These are phyloP conservation scores for Trypoxylon attenuatum DNA, from an alignment of 2,888 invertebrate species.

Conservation along the genomic window DNA sequence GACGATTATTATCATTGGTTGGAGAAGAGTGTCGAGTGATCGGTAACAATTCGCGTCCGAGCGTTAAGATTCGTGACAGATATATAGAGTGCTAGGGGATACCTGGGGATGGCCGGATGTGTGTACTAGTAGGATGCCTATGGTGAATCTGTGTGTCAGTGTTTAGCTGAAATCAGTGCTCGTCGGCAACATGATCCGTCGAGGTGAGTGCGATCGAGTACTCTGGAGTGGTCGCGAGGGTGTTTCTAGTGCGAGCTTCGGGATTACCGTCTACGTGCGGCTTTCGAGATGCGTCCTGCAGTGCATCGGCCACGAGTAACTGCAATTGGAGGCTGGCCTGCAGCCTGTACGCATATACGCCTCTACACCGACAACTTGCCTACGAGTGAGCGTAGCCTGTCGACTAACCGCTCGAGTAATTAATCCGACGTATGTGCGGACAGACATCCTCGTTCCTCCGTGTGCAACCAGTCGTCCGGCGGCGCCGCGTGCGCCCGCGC, in stretches of 20 bases:
- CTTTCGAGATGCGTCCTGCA: conserved; percentile 51
- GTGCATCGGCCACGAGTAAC: conserved; percentile 52
- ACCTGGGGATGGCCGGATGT: not conserved
- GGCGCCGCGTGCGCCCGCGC: conserved; percentile 18
- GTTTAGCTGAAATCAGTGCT: conserved; percentile 54
- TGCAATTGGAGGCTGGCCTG: conserved; percentile 43
- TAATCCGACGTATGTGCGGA: conserved; percentile 53
- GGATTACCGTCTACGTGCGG: conserved; percentile 45
- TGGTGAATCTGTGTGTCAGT: conserved; percentile 42
- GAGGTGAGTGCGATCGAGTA: conserved; percentile 56
- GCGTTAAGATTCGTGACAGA: not conserved
- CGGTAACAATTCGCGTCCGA: too few relatives aligned
- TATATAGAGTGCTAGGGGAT: not conserved
- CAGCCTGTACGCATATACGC: conserved; percentile 3
- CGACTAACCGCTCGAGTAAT: conserved; percentile 48
- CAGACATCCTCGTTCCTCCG: conserved; percentile 29
- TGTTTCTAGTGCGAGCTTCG: conserved; percentile 49
- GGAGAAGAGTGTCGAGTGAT: too few relatives aligned
- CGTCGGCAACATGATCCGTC: conserved; percentile 54
- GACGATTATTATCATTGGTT: too few relatives aligned
- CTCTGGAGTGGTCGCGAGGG: conserved; percentile 51
- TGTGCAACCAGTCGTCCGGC: conserved; percentile 35
- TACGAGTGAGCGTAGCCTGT: conserved; percentile 40
- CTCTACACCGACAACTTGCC: conserved; percentile 38
- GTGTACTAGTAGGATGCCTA: conserved; percentile 11